These are phyloP conservation scores for Sinosuthora webbiana DNA, from an alignment of 2,113 vertebrate species.

Conservation along the genomic window DNA sequence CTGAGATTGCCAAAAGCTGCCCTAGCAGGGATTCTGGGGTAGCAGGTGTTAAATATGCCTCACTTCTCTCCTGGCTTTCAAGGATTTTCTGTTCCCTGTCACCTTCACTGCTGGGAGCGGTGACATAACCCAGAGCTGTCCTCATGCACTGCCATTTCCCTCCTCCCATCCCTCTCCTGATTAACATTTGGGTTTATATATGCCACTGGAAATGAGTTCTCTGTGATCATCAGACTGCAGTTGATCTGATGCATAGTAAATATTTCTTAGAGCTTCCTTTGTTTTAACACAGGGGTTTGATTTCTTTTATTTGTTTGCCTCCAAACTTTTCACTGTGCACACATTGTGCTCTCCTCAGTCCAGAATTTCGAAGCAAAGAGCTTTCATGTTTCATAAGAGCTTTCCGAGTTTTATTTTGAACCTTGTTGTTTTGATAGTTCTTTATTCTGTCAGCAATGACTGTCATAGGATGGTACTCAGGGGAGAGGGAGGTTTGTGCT, in stretches of 20 bases:
- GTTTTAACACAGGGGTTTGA: neutral
- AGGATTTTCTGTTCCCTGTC: neutral
- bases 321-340: neutral
- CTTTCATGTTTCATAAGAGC: neutral
- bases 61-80: rapidly evolving
- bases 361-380: neutral
- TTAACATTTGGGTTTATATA: neutral
- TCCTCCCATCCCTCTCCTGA: neutral
- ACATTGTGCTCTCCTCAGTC: neutral
- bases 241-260: neutral
- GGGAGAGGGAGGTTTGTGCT: neutral
- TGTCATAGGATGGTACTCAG: neutral
- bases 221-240: neutral
- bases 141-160: neutral
- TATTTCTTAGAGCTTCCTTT: neutral
- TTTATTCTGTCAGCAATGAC: slow-evolving; percentile 12
- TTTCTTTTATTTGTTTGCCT: neutral
- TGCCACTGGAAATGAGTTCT: neutral
- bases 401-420: slow-evolving; percentile 1
- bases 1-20: neutral
- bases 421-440: neutral
- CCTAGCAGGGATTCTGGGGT: neutral
- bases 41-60: neutral
- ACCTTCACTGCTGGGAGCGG: neutral
- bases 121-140: neutral